Base-by-base conservation (phyloP, 2,797 vertebrate genomes). In the Pogoniulus pusillus region DNA sequence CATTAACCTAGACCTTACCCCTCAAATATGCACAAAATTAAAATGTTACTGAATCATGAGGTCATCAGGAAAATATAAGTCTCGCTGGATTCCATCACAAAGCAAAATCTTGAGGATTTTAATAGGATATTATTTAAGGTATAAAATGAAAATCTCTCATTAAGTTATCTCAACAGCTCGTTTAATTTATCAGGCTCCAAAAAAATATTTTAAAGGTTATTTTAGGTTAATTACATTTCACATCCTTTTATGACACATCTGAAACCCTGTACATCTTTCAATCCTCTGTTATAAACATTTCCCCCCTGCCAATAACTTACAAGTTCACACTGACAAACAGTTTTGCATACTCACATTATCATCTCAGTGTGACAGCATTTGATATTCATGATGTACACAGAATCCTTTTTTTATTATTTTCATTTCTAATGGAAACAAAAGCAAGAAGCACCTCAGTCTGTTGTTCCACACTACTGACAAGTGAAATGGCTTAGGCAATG, bases 221-320 rank as follows among this genome's bases (percentile, higher is more conserved):
- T 94, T 94, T 91, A 95, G 95, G 95, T 96, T 96, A 96, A 96
- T 96, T 96, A 96, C 91, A 93, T 89, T 95, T 96, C 79, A 89
- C 63, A 89, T 90, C 53, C 57, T 86, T 93, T 89, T 72, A 87
- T 91, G 93, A 94, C 79, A 89, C 59, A 93, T 89, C 82, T 94
- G 73, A 93, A 93, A 85, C 30, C 23, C 55, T 47, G 35, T 49
- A 88, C 70, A 49, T 82, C 85, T 87, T 88, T 85, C 84, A 82
- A 35, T 85, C 63, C 78, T 54, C 82, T 78, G 12, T 27, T 82
- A 85, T 51, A 93, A 90, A 94, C 79, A 76, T 17, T 55, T 64
- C 3, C 18, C 29, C 59, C 51, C 81, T 63, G 73, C 63, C 84
- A 89, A 63, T 68, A 93, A 81, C 83, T 88, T 70, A 29, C 45